Conservation (phyloP, 2,113 vertebrate genomes). For the Ifrita kowaldi region DNA sequence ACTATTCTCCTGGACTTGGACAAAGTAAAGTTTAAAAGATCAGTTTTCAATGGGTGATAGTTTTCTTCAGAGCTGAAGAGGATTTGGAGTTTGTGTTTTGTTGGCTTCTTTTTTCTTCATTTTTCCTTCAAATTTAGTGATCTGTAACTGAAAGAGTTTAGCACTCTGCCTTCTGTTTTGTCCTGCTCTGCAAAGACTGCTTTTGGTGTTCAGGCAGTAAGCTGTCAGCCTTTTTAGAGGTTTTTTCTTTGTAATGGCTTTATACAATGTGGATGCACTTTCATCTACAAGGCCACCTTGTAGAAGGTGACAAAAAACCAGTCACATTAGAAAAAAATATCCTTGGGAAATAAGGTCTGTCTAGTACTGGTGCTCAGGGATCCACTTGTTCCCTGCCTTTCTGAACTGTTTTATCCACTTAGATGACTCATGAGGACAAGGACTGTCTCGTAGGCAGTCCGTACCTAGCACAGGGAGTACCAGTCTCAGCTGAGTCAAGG, state of each 20-base stretch:
- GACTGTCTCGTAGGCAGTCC: neutral
- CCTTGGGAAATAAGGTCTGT: neutral
- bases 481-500: slow-evolving; percentile 1
- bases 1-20: neutral
- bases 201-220: neutral
- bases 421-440: slow-evolving; percentile 17
- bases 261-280: neutral
- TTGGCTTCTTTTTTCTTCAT: neutral
- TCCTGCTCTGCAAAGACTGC: neutral
- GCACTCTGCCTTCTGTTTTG: neutral
- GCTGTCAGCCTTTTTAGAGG: neutral
- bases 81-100: neutral
- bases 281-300: neutral
- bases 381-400: neutral
- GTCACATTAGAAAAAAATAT: neutral
- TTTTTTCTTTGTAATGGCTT: neutral
- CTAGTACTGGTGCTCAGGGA: neutral
- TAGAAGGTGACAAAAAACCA: neutral
- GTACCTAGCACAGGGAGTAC: neutral
- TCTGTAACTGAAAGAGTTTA: neutral
- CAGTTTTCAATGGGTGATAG: neutral
- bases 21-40: neutral
- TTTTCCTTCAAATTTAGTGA: neutral
- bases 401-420: neutral
- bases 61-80: neutral